phyloP scores from a whole-genome alignment of 1,140 invertebrate genomes.

The Hycleus phaleratus region DNA sequence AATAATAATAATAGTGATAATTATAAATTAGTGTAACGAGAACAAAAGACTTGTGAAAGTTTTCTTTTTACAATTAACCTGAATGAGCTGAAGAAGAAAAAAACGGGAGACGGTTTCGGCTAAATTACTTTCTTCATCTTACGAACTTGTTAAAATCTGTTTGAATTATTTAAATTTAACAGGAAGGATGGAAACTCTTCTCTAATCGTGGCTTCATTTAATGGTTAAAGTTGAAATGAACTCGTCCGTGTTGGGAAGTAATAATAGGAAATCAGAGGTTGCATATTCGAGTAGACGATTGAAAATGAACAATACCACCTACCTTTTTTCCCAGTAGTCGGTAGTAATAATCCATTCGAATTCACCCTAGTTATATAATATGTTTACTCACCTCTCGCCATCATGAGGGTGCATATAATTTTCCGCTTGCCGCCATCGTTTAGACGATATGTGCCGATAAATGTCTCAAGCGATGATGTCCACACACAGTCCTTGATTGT shows the following conservation, averaged over 20 bases:
- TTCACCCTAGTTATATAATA: not conserved
- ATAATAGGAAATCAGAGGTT: conserved; percentile 9
- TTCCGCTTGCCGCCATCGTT: not conserved
- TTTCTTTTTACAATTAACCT: not conserved
- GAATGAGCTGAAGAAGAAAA: not conserved
- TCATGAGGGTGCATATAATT: not conserved
- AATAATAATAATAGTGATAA: conserved; percentile 5
- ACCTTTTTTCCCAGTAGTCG: too few species aligned
- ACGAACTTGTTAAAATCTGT: conserved; percentile 4
- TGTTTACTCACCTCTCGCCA: not conserved
- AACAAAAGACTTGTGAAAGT: not conserved
- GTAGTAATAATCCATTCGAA: too few species aligned
- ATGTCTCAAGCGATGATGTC: conserved; percentile 41
- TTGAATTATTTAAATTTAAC: conserved; percentile 7
- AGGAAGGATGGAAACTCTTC: not conserved
- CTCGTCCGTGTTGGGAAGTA: not conserved
- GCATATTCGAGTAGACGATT: not conserved
- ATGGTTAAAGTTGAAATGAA: conserved; percentile 11
- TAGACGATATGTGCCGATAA: conserved; percentile 5
- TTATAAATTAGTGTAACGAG: not conserved
- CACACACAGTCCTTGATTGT: conserved; percentile 40
- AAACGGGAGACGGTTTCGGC: not conserved
- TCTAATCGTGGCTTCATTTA: conserved; percentile 4
- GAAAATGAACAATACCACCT: not conserved
- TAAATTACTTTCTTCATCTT: conserved; percentile 1